Conservation (phyloP, 2,113 vertebrate genomes). For the Oenanthe melanoleuca region DNA sequence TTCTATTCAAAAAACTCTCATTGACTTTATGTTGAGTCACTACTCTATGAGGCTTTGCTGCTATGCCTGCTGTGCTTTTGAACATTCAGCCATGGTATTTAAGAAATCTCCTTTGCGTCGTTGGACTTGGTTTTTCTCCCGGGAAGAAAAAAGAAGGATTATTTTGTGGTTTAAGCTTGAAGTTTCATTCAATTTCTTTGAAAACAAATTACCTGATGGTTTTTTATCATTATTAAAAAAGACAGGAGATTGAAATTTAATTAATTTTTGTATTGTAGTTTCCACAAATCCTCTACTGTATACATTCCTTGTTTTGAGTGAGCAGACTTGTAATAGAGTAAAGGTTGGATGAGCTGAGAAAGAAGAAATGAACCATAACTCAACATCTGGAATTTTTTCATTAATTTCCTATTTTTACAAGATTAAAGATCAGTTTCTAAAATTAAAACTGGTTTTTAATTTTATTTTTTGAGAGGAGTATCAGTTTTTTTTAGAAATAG, state of each 20-base stretch:
- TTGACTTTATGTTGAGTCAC: not conserved
- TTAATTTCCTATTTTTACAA: not conserved
- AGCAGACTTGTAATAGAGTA: not conserved
- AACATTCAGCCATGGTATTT: not conserved
- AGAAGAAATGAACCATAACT: not conserved
- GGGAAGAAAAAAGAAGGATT: not conserved
- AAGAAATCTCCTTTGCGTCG: not conserved
- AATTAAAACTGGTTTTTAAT: too few relatives aligned
- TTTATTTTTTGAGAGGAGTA: too few relatives aligned
- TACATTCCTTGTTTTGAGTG: not conserved
- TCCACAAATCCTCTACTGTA: not conserved
- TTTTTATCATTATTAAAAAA: not conserved
- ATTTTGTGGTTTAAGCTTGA: not conserved
- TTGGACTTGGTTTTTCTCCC: not conserved
- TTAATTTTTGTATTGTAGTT: not conserved
- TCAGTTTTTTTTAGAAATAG: too few relatives aligned
- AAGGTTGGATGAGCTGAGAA: not conserved
- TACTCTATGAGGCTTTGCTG: not conserved
- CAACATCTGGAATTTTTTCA: not conserved
- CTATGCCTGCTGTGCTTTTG: not conserved
- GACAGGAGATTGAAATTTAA: not conserved
- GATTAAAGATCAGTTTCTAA: not conserved
- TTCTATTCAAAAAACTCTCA: not conserved
- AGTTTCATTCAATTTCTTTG: not conserved
- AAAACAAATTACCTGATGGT: not conserved